Evolutionary conservation across 2,888 invertebrate species (phyloP), one percentile per base, ranked within the genome.

Genomic region (Orthosia incerta): DNA sequence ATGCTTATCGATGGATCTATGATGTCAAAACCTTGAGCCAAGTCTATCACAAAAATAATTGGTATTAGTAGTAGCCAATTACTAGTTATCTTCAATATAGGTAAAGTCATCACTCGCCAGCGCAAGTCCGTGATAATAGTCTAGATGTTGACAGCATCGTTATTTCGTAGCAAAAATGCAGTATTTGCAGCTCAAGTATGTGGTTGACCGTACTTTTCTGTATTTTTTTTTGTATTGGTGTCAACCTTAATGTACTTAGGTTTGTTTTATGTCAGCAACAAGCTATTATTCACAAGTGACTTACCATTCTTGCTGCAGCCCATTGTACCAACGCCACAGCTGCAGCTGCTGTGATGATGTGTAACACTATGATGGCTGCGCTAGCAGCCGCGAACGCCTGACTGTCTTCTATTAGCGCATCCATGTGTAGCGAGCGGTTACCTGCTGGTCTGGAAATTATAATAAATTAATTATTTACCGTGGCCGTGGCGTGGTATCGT

Each of bases 271-370:
- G 39, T 39, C 9, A 39, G 39, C 39, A 9, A 39, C 39, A 39
- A 39, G 39, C 39, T 9, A 39, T 39, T 39, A 39, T 9, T 39
- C 5, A 16, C 16, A 2, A 53, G 45, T 16, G 11, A 46, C 83
- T 84, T 72, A 96, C 96, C 95, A 96, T 95, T 76, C 95, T 93
- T 15, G 95, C 93, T 0, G 97, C 97, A 1, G 97, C 95, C 90
- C 96, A 94, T 90, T 97, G 97, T 56, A 97, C 93, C 31, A 97
- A 91, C 31, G 96, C 94, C 45, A 97, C 97, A 53, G 97, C 97
- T 18, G 93, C 82, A 18, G 97, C 95, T 0, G 97, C 97, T 3
- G 95, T 91, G n/a, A 93, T 46, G 59, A 97, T 90, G 90, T 97
- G 97, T 20, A 95, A 77, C 5, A 90, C 89, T 83, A 97, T 97